Conservation (phyloP, 2,797 vertebrate species). For the Steatocranus sp. region DNA sequence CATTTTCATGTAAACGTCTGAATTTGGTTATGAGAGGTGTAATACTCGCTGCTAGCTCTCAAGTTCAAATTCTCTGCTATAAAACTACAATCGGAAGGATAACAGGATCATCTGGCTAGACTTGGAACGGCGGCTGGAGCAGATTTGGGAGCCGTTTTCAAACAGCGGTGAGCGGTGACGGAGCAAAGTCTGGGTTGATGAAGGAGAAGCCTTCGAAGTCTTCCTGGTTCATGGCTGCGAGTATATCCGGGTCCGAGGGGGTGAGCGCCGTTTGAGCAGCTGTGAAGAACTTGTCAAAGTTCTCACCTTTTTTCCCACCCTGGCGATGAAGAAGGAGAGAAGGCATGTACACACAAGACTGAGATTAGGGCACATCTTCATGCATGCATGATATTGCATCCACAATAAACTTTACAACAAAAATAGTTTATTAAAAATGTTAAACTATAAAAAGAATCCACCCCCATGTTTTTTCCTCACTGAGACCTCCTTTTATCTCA, state of each 20-base stretch:
- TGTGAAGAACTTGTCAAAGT: constrained; percentile 93
- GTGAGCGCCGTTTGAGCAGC: constrained; percentile 82
- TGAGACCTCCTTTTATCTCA: constrained; percentile 3
- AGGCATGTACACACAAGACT: not conserved
- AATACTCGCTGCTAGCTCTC: constrained; percentile 9
- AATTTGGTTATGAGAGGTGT: constrained; percentile 34
- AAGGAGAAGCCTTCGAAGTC: constrained; percentile 89
- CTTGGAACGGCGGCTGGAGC: not conserved
- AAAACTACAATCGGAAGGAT: constrained; percentile 27
- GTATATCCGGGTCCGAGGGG: constrained; percentile 85
- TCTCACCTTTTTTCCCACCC: constrained; percentile 88
- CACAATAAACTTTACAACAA: not conserved
- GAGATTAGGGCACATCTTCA: not conserved
- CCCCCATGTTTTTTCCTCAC: not conserved
- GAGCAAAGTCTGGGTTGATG: constrained; percentile 81
- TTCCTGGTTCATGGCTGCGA: constrained; percentile 86
- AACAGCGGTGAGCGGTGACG: constrained; percentile 75
- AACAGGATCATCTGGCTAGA: not conserved
- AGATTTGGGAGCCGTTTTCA: constrained; percentile 38
- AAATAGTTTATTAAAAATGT: not conserved
- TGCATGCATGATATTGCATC: not conserved
- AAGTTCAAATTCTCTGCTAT: constrained; percentile 28
- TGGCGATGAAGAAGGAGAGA: constrained; percentile 45
- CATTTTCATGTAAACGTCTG: constrained; percentile 54
- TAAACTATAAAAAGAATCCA: constrained; percentile 1